Evolutionary conservation across 1,140 invertebrate genomes (phyloP).

Genomic region (Hylaeus volcanicus): DNA sequence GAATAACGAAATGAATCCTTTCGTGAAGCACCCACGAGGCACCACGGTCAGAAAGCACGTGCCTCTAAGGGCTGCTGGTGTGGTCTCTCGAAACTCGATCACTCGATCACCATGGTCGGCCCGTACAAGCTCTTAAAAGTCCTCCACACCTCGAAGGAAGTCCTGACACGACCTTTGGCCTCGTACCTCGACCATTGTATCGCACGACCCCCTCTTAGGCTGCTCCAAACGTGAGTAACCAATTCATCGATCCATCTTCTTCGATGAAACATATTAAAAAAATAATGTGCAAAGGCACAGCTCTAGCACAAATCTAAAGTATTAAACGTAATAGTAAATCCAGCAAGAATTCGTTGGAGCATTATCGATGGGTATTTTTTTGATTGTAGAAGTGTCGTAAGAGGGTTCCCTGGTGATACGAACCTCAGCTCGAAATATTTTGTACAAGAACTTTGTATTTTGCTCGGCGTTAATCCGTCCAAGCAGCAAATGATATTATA

Average conservation of each 20-base stretch:
- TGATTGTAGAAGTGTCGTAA: no score
- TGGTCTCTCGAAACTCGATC: background rate
- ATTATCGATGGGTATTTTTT: no score
- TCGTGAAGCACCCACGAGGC: background rate
- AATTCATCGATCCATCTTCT: background rate
- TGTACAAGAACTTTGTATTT: conserved; percentile 1
- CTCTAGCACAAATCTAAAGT: no score
- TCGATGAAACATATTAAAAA: no score
- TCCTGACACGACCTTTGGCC: background rate
- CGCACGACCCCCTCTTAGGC: background rate
- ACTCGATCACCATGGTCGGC: conserved; percentile 9
- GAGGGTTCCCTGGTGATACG: no score
- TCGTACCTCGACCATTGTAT: background rate
- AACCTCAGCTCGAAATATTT: no score
- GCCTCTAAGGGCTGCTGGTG: background rate
- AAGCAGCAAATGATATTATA: background rate
- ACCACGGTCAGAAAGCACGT: background rate
- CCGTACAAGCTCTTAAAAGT: conserved; percentile 23
- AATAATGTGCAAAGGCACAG: background rate
- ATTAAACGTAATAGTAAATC: no score
- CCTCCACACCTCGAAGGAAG: conserved; percentile 11
- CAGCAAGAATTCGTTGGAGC: background rate
- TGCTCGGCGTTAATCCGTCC: background rate
- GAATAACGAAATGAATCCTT: conserved; percentile 26
- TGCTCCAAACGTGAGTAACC: conserved; percentile 34